A percentile compares a stretch with the other conserved stretches of the same genome.
phyloP scores from a whole-genome alignment of 2,888 invertebrate genomes.

The Lycophotia porphyrea region DNA sequence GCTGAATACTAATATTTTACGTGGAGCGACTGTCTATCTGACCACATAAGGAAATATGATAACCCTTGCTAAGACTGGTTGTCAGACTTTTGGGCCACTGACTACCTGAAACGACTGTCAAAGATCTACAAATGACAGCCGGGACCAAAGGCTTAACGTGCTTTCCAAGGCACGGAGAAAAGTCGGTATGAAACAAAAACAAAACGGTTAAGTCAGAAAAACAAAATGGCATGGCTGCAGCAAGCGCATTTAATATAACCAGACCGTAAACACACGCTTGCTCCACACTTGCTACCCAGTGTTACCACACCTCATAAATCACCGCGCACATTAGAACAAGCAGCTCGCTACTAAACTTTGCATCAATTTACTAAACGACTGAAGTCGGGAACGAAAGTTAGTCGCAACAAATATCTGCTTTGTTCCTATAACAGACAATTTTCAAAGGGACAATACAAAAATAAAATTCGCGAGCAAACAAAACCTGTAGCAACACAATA shows the following conservation, averaged over 20 bases:
- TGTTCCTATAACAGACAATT: conserved; percentile 62
- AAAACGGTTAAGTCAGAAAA: neutral
- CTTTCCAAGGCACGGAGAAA: no score
- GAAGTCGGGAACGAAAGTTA: conserved; percentile 61
- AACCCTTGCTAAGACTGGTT: no score
- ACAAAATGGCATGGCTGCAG: conserved; percentile 11
- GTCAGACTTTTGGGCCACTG: no score
- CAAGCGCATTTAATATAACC: conserved; percentile 48
- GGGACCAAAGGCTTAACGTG: no score
- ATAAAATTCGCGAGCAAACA: conserved; percentile 64
- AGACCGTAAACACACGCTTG: conserved; percentile 48
- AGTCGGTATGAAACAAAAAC: neutral
- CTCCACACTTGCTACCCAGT: conserved; percentile 36
- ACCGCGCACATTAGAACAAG: conserved; percentile 56
- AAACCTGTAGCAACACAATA: conserved; percentile 64
- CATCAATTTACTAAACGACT: conserved; percentile 63
- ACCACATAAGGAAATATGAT: no score
- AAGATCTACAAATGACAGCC: no score
- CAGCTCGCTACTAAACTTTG: conserved; percentile 56
- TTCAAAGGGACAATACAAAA: conserved; percentile 68
- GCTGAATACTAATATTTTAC: no score
- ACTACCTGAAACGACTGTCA: no score
- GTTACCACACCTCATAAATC: conserved; percentile 57
- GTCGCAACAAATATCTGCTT: conserved; percentile 66
- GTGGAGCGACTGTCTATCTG: no score